phyloP scores from a whole-genome alignment of 2,888 invertebrate species.

The Acanthoscelides obtectus region DNA sequence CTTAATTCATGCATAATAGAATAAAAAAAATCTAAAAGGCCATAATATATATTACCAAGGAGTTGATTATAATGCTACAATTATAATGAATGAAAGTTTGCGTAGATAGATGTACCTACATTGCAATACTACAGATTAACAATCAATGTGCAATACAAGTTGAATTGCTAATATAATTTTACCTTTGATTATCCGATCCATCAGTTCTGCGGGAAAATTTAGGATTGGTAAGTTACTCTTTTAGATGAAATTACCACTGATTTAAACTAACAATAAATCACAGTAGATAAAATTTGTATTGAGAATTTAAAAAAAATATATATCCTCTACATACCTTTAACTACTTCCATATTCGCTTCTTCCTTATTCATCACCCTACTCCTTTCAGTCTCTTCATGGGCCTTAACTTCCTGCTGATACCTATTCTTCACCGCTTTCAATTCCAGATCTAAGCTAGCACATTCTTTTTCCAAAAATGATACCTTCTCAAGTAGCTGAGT shows the following conservation, averaged over 20 bases:
- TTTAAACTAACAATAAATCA: not conserved
- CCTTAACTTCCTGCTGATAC: constrained; percentile 81
- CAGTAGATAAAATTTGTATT: not conserved
- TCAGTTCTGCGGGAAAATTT: constrained; percentile 59
- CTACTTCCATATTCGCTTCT: constrained; percentile 88
- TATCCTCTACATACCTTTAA: constrained; percentile 64
- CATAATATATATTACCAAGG: too few relatives aligned
- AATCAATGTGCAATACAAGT: not conserved
- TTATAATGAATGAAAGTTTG: too few relatives aligned
- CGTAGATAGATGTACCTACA: not conserved
- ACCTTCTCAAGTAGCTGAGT: constrained; percentile 75
- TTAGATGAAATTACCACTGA: not conserved
- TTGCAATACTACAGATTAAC: not conserved
- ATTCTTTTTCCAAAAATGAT: constrained; percentile 82
- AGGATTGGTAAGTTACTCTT: not conserved
- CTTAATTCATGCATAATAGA: too few relatives aligned
- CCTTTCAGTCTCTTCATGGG: constrained; percentile 84
- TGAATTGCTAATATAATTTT: constrained; percentile 37
- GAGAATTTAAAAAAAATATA: constrained; percentile 8
- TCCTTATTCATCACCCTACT: constrained; percentile 80
- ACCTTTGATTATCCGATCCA: constrained; percentile 66
- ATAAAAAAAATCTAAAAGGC: too few relatives aligned
- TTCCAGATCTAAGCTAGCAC: constrained; percentile 78
- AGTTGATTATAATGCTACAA: too few relatives aligned
- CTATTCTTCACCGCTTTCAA: constrained; percentile 77